Conservation (phyloP, 2,888 invertebrate genomes). For the Slavum lentiscoides region DNA sequence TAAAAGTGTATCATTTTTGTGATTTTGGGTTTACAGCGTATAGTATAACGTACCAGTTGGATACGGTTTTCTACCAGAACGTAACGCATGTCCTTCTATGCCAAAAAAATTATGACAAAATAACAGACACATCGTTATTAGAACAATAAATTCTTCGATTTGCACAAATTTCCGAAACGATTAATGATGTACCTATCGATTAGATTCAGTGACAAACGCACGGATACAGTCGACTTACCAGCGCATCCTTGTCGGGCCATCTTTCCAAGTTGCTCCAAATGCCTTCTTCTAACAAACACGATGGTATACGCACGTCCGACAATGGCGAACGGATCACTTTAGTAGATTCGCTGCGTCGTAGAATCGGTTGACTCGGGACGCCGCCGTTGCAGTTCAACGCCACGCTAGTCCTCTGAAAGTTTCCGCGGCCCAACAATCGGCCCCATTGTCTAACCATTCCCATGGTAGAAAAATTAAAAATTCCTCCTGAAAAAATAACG, state of each 20-base stretch:
- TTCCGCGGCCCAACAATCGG: not conserved
- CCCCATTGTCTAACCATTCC: slow-evolving; percentile 4
- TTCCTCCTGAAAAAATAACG: not conserved
- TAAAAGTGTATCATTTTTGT: too few relatives aligned
- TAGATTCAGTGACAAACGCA: too few relatives aligned
- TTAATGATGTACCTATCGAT: too few relatives aligned
- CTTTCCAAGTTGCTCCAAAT: slow-evolving; percentile 68
- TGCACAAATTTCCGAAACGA: too few relatives aligned
- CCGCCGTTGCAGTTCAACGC: not conserved
- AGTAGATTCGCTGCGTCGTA: not conserved
- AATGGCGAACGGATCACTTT: slow-evolving; percentile 54
- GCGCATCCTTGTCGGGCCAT: slow-evolving; percentile 68
- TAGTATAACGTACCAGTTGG: too few relatives aligned
- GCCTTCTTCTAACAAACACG: slow-evolving; percentile 64
- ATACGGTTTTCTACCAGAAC: too few relatives aligned
- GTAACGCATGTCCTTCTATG: too few relatives aligned
- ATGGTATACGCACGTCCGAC: slow-evolving; percentile 55
- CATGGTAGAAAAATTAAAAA: not conserved
- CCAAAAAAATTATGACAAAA: too few relatives aligned
- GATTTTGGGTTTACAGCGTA: too few relatives aligned
- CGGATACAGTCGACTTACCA: slow-evolving; percentile 63
- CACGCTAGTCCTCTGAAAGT: not conserved
- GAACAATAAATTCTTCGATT: too few relatives aligned
- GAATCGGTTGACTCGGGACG: not conserved
- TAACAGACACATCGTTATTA: too few relatives aligned